Base-by-base conservation (phyloP, 2,797 vertebrate genomes). In the Rhinatrema bivittatum region DNA sequence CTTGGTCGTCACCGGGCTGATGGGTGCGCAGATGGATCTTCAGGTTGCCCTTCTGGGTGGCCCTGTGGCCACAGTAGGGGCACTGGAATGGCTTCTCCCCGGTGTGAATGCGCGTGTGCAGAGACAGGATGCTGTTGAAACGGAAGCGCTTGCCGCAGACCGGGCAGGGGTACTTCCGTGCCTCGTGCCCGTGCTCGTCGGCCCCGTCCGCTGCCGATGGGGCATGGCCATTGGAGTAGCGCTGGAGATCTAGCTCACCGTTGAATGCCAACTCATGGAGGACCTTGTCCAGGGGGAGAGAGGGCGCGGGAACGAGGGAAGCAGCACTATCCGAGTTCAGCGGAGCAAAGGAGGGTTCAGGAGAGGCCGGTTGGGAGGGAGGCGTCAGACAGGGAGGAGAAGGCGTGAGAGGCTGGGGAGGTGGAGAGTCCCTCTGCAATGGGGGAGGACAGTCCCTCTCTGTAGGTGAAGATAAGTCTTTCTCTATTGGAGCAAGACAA, bases 121-220 rank as follows among this genome's bases (percentile, higher is more conserved):
- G 78, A 15, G 92, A 92, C 59, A 95, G 67, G 62, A 95, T 94
- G 57, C 91, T 94, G 75, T 94, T 93, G 75, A 95, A 95, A 39
- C 92, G 67, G 62, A 95, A 95, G 55, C 91, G 84, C 70, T 95
- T 95, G 33, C 92, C 91, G 7, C 92, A 95, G 8, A 94, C 86
- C 3, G 85, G 82, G 51, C 92, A 95, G 4, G 91, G 89, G 60
- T 89, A 95, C 43, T 78, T 86, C 29, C 74, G 43, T 50, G 33
- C 76, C 78, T 7, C 62, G 50, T 46, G 51, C 19, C 78, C 69
- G 35, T 62, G 46, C 4, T 65, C 50, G 30, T 65, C 56, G 2
- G 60, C 37, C 25, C 68, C 68, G 20, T 54, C 56, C 15, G 86
- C 87, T 23, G 74, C 78, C 41, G 61, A 52, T 20, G 48, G 36